Evolutionary conservation across 2,888 invertebrate genomes (phyloP).

Genomic region (Chrysomela aeneicollis): DNA sequence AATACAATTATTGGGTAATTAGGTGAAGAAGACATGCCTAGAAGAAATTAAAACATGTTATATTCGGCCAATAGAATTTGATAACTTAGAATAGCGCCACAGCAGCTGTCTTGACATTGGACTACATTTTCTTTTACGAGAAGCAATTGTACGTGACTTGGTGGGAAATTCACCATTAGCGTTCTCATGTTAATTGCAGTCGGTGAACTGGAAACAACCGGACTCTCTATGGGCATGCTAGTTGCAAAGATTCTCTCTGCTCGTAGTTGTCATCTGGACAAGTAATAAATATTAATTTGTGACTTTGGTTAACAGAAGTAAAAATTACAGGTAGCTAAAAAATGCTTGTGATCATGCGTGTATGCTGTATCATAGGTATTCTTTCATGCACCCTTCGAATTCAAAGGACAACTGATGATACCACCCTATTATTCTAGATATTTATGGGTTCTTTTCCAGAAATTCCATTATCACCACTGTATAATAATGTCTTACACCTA

Average conservation of each 20-base stretch:
- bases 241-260: not conserved
- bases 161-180: constrained; percentile 20
- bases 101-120: constrained; percentile 32
- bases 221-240: not conserved
- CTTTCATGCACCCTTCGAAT: no score
- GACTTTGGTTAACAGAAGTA: no score
- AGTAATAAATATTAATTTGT: not conserved
- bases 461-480: no score
- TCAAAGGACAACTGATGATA: no score
- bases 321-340: no score
- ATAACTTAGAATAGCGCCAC: constrained; percentile 26
- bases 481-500: no score
- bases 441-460: no score
- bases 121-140: constrained; percentile 33
- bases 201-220: not conserved
- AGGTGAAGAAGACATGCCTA: constrained; percentile 14
- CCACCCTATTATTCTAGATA: no score
- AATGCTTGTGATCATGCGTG: no score
- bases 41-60: constrained; percentile 28
- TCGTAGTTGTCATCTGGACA: not conserved
- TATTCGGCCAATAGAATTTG: constrained; percentile 30
- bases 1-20: constrained; percentile 22
- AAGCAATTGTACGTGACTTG: constrained; percentile 25
- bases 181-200: not conserved
- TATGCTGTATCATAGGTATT: no score